Base-by-base conservation (phyloP, 2,888 invertebrate species). In the Lobophora halterata region DNA sequence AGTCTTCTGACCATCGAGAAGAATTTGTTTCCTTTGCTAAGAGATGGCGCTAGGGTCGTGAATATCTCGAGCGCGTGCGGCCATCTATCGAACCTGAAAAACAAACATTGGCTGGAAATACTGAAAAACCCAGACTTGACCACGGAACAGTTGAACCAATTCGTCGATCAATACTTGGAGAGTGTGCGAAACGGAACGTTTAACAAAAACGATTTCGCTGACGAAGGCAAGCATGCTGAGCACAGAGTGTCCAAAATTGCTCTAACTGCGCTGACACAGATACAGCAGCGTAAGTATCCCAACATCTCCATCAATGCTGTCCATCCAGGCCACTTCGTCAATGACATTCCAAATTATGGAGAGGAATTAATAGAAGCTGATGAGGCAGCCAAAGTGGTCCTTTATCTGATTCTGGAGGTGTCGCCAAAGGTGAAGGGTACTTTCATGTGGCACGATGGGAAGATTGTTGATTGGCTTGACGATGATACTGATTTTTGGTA, bases 41-140 rank as follows among this genome's bases (percentile, higher is more conserved):
- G 89, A 61, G 83, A 91, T 51, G 90, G 93, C 71, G 93, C 93
- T 19, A 89, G 92, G 50, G 93, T 95, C 21, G 93, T 94, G 0
- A 93, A 94, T 60, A 69, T 95, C 0, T 93, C 94, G 0, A 81
- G 82, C 32, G 67, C 78, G 0, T 80, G 75, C 26, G 87, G 81
- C 1, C 85, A 81, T 57, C 52, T 85, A 2, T 81, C 86, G 1
- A 86, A 86, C 58, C 57, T 87, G 28, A 77, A 66, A 54, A 82
- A 80, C 8, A 58, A 70, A 37, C 58, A 64, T 23, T 85, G 83
- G 86, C 61, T 81, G 1, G 37, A 72, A 9, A 63, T 45, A 3
- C 57, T 87, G 5, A 52, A 57, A 13, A 66, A 61, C 26, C 59
- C 70, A 0, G 71, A 80, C 61, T 63, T 86, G 24, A 72, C 71